These are phyloP conservation scores for Salpingus planirostris DNA, from an alignment of 2,888 invertebrate genomes.

Conservation along the genomic window DNA sequence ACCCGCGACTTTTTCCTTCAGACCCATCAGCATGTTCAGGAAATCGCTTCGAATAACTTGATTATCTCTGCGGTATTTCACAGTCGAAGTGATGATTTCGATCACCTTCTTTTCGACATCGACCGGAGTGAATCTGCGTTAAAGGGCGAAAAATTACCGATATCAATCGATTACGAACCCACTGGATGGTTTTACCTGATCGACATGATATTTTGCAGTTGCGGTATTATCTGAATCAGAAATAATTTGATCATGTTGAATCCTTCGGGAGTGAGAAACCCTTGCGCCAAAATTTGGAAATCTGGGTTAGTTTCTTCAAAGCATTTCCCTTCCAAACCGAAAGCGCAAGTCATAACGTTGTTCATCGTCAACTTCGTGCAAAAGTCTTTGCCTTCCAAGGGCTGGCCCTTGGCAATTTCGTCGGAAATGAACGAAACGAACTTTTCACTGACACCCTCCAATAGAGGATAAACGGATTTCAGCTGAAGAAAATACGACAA, in stretches of 20 bases:
- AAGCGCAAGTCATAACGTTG: conserved; percentile 41
- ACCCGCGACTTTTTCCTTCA: conserved; percentile 25
- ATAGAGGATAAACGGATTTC: conserved; percentile 44
- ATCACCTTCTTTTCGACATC: conserved; percentile 32
- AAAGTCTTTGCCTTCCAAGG: conserved; percentile 38
- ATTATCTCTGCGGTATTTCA: conserved; percentile 35
- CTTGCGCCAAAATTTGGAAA: conserved; percentile 22
- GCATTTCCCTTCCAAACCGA: conserved; percentile 40
- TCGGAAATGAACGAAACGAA: conserved; percentile 2
- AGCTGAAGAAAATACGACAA: conserved; percentile 24
- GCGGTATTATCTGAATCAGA: conserved; percentile 9
- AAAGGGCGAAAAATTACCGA: background rate
- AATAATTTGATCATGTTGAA: conserved; percentile 10
- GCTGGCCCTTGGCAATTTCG: conserved; percentile 1
- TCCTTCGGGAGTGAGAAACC: conserved; percentile 14
- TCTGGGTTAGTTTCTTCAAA: conserved; percentile 29
- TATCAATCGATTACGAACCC: too few species aligned
- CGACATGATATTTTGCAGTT: conserved; percentile 10
- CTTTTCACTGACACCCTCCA: conserved; percentile 38
- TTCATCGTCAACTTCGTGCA: conserved; percentile 32
- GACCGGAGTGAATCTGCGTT: conserved; percentile 16
- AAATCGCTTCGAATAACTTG: conserved; percentile 39
- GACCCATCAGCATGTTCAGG: conserved; percentile 35
- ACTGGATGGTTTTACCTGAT: conserved; percentile 4
- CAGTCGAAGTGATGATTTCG: conserved; percentile 29